Percentiles rank a stretch among this genome's conserved stretches.
Conservation (phyloP, 2,797 vertebrate genomes). For the Falco peregrinus region DNA sequence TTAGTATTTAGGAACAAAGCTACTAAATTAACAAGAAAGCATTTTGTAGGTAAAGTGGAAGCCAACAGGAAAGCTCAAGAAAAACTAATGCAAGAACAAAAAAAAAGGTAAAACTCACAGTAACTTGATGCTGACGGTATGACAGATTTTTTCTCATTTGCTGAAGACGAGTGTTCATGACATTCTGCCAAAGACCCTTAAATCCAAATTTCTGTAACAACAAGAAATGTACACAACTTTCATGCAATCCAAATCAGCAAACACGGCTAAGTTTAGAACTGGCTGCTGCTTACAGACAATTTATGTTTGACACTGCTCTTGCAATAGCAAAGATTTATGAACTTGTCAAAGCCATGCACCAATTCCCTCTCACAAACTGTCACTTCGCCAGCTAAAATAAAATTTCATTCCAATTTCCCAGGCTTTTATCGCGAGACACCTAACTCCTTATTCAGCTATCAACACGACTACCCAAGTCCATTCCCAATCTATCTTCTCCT, state of each 20-base stretch:
- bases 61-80: not conserved
- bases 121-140: constrained; percentile 70
- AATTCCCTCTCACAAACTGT: not conserved
- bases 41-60: not conserved
- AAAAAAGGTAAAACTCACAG: constrained; percentile 50
- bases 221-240: not conserved
- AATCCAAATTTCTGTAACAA: constrained; percentile 77
- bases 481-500: not conserved
- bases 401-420: not conserved
- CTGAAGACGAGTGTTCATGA: constrained; percentile 59
- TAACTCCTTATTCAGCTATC: not conserved
- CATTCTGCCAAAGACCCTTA: constrained; percentile 76
- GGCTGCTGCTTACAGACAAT: not conserved
- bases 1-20: not conserved
- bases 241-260: not conserved
- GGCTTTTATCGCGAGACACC: not conserved
- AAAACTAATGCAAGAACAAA: not conserved
- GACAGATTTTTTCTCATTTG: constrained; percentile 81
- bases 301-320: not conserved
- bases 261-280: not conserved
- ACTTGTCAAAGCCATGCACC: not conserved
- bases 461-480: not conserved
- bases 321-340: not conserved
- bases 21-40: not conserved
- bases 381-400: not conserved